Evolutionary conservation across 2,113 vertebrate species (phyloP), one percentile per base, ranked within the genome.

Genomic region (Orthonyx spaldingii): DNA sequence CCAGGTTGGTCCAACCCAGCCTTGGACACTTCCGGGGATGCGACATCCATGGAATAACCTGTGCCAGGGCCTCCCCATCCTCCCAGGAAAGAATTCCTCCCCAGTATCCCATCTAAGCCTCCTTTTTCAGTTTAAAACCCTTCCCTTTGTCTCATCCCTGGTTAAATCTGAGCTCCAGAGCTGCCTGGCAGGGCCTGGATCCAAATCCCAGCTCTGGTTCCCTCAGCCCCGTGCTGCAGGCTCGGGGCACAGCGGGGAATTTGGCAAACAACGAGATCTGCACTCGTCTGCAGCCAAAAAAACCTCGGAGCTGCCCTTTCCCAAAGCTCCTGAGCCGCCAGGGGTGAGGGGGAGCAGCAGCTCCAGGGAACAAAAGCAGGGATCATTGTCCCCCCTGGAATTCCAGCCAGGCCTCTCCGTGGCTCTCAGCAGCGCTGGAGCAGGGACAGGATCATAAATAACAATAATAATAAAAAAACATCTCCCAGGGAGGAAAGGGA

Each of bases 231-330:
- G n/a, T 2, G 27, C 63, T 9, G 68, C 75, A 9, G n/a, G 46
- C 88, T 13, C 6, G 11, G 22, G 61, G 68, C 11, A 1, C 81
- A 41, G 72, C 22, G 3, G 41, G 57, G 86, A 63, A 4, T 57
- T 61, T 68, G 47, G 71, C 88, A 56, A 49, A 87, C 50, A 61
- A 44, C 9, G 78, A 87, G 70, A 84, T 70, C 84, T 46, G 52
- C 32, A 4, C 89, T 83, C 79, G 41, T 74, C 42, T 69, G 72
- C 66, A 94, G 76, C 81, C 63, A 79, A 55, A n/a, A 93, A 86
- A 77, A 37, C 52, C 76, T 69, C 14, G 4, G 84, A 81, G 90
- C 61, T 96, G 95, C 94, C 94, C 94, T 97, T 95, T 96, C 87
- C 68, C 84, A 93, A 82, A 80, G 64, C 92, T 92, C 77, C 76